phyloP scores from a whole-genome alignment of 2,113 vertebrate genomes.

The Caranx melampygus region DNA sequence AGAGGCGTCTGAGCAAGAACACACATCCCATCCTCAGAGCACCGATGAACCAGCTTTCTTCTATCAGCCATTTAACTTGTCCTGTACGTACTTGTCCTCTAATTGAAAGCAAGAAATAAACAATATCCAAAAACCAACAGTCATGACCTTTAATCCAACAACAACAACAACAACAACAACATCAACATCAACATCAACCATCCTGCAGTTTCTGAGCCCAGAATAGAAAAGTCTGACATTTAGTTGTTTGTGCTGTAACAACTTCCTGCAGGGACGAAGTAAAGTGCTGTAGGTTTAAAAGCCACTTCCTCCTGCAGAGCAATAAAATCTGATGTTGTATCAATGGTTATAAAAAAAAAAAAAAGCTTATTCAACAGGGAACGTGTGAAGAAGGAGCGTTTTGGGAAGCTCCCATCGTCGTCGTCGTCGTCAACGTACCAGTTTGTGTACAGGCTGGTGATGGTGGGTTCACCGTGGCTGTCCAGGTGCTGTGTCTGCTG shows the following conservation, averaged over 20 bases:
- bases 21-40: neutral
- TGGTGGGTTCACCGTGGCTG: constrained; percentile 98
- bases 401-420: neutral
- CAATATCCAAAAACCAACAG: neutral
- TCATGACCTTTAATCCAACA: neutral
- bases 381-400: neutral
- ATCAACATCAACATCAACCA: neutral
- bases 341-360: neutral
- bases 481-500: constrained; percentile 99
- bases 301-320: neutral
- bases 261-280: neutral
- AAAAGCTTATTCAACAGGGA: too few relatives aligned
- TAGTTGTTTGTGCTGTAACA: neutral
- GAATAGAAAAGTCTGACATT: neutral
- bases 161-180: neutral
- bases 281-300: neutral
- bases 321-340: neutral
- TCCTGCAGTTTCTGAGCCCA: neutral
- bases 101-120: neutral
- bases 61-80: neutral
- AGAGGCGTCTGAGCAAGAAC: neutral
- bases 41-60: too few relatives aligned
- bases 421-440: constrained; percentile 82
- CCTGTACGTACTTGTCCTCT: neutral
- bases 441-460: constrained; percentile 98